Evolutionary conservation across 2,113 vertebrate genomes (phyloP), one percentile per base, ranked within the genome.

Genomic region (Guaruba guarouba): DNA sequence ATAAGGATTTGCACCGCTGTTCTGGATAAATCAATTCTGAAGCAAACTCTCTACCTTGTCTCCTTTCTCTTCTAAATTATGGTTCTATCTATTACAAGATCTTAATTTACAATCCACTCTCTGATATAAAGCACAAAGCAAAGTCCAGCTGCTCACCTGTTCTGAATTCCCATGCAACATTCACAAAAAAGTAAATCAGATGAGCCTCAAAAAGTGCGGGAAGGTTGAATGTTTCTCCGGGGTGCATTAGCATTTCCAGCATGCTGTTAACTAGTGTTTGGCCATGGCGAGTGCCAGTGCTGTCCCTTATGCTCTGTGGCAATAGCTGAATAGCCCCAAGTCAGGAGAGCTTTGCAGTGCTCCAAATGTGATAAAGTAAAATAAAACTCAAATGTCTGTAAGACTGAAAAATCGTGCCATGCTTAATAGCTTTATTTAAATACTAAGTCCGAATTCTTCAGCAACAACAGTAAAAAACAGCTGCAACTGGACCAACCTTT

Each of bases 1-100:
- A 62, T 54, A 95, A 55, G 31, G 20, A 77, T 94, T 96, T 96
- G 23, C 46, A 75, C 61, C 44, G 51, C 29, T 88, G 14, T 92
- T 96, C 41, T 33, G 48, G 22, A 74, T 91, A 97, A 96, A 96
- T 81, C 22, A 67, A 27, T 48, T 88, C 74, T 70, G 44, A 95
- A 81, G 67, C 68, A 66, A 83, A 64, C 83, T 94, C 83, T 90
- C 43, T 37, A 73, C 41, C 81, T 96, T 86, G 10, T 37, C 28
- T 82, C 16, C 39, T 51, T 74, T 29, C 61, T 81, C 62, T 69
- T 80, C 70, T 88, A 90, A 92, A 90, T 59, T 25, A 7, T 1
- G 39, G 29, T 43, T 71, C 3, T 70, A 49, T 59, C 39, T 62
- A 12, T 43, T 46, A 39, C 7, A 85, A 55, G 28, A 88, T 75